These are phyloP conservation scores for Dromococcyx pavoninus DNA, from an alignment of 2,797 vertebrate species.

Conservation along the genomic window DNA sequence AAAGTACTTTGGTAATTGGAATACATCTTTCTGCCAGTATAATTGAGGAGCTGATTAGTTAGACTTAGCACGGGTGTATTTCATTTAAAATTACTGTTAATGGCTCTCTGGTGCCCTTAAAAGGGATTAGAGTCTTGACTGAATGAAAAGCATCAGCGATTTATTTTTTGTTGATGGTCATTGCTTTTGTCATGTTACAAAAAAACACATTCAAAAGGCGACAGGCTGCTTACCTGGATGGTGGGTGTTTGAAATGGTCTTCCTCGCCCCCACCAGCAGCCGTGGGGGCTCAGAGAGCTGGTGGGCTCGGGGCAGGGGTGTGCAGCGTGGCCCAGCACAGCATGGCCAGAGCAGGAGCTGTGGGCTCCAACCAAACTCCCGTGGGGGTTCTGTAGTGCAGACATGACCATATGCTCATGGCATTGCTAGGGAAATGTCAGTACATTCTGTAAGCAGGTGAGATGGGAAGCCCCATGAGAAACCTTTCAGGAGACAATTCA, in stretches of 20 bases:
- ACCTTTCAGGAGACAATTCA: background rate
- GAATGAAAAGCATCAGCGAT: background rate
- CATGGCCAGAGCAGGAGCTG: fast-evolving
- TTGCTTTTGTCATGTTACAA: background rate
- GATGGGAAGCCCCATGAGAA: conserved; percentile 3
- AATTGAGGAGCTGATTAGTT: conserved; percentile 63
- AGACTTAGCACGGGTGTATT: conserved; percentile 31
- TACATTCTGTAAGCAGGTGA: fast-evolving
- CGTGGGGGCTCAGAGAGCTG: too few species aligned
- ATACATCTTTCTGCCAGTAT: conserved; percentile 64
- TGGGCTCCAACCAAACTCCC: background rate
- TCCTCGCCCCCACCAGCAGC: background rate
- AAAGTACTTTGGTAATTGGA: conserved; percentile 65
- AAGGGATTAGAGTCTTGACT: background rate
- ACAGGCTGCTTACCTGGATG: background rate
- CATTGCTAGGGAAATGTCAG: fast-evolving
- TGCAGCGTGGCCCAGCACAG: background rate
- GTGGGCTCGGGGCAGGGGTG: fast-evolving
- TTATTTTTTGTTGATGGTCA: conserved; percentile 6
- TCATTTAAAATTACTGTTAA: conserved; percentile 55
- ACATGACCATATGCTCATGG: fast-evolving
- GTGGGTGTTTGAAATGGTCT: background rate
- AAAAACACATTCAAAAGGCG: background rate
- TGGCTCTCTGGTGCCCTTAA: conserved; percentile 48
- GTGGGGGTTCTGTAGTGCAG: fast-evolving